Conservation (phyloP, 2,888 invertebrate genomes). For the Ecdyonurus torrentis region DNA sequence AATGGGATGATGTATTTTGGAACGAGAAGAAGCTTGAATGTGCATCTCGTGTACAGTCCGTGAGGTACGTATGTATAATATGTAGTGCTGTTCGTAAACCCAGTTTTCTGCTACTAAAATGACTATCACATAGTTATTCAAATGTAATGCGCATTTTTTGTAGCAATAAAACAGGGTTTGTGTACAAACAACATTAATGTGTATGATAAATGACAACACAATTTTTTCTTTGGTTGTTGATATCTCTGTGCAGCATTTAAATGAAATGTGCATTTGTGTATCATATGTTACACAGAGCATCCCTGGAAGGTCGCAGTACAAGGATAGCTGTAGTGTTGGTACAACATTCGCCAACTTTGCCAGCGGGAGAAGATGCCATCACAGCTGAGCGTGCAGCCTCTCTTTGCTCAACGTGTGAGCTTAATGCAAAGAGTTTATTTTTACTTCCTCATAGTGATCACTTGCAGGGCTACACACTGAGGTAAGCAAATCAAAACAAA, state of each 20-base stretch:
- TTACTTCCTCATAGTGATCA: constrained; percentile 84
- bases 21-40: constrained; percentile 90
- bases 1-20: constrained; percentile 93
- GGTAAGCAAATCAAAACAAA: no score
- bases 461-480: constrained; percentile 46
- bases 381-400: constrained; percentile 84
- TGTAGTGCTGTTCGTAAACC: constrained; percentile 21
- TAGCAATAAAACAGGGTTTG: not conserved
- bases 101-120: no score
- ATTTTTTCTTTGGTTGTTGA: not conserved
- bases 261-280: not conserved
- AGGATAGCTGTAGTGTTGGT: constrained; percentile 77
- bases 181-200: no score
- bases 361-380: constrained; percentile 63
- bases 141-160: no score
- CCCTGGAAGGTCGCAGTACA: constrained; percentile 52
- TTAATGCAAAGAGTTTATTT: constrained; percentile 82
- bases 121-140: not conserved
- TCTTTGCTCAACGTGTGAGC: constrained; percentile 78
- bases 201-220: not conserved
- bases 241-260: no score
- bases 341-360: constrained; percentile 60
- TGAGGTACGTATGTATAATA: constrained; percentile 23
- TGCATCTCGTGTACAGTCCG: constrained; percentile 63
- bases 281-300: constrained; percentile 32